Percentiles rank a stretch among this genome's conserved stretches.
These are phyloP conservation scores for Baccha elongata DNA, from an alignment of 2,888 invertebrate genomes.

Conservation along the genomic window DNA sequence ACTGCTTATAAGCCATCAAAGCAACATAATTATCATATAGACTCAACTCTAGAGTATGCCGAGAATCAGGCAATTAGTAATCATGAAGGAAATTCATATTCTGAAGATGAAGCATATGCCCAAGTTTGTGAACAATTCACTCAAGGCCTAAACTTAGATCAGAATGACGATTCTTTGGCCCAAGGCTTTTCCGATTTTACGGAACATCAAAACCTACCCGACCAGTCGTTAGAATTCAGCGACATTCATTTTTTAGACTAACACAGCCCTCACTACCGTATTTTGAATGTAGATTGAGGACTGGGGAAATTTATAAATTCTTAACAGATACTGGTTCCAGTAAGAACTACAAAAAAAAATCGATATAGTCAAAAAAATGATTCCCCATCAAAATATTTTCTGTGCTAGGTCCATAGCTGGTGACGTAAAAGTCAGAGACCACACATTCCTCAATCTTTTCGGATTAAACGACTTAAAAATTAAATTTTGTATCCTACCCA, in stretches of 20 bases:
- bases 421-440: constrained; percentile 14
- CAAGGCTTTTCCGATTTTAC: not conserved
- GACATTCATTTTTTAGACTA: not conserved
- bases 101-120: not conserved
- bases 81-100: not conserved
- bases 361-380: not conserved
- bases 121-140: too few species aligned
- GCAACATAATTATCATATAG: not conserved
- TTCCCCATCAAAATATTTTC: not conserved
- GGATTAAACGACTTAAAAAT: not conserved
- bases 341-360: not conserved
- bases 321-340: constrained; percentile 9
- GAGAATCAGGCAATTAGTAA: not conserved
- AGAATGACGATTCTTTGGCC: not conserved
- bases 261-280: constrained; percentile 9
- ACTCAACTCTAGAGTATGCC: not conserved
- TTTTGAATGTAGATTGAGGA: constrained; percentile 21
- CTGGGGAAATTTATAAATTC: constrained; percentile 8
- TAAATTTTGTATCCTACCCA: constrained; percentile 2
- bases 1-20: too few species aligned
- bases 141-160: not conserved
- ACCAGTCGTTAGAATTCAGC: not conserved
- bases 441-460: constrained; percentile 18
- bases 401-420: constrained; percentile 37
- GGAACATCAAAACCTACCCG: not conserved